Evolutionary conservation across 2,888 invertebrate species (phyloP).

Genomic region (Sarcophaga rosellei): DNA sequence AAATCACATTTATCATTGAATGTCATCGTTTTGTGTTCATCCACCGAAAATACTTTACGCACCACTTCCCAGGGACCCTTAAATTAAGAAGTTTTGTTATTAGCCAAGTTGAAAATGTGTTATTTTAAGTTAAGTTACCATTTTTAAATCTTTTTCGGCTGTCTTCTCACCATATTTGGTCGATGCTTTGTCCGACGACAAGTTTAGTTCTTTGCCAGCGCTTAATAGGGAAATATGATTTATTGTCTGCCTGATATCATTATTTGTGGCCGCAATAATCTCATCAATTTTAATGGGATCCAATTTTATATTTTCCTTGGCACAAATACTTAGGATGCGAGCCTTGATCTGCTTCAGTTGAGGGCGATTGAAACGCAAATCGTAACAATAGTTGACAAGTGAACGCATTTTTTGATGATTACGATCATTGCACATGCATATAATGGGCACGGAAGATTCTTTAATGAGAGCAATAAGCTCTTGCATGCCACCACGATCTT

Average conservation of each 20-base stretch:
- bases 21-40: conserved; percentile 89
- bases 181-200: conserved; percentile 82
- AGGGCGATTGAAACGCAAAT: conserved; percentile 93
- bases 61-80: conserved; percentile 97
- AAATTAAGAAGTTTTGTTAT: conserved; percentile 51
- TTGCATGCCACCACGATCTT: conserved; percentile 98
- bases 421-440: conserved; percentile 99
- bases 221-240: conserved; percentile 94
- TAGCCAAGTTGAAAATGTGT: too few species aligned
- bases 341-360: conserved; percentile 94
- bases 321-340: conserved; percentile 95
- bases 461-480: conserved; percentile 97
- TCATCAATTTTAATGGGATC: conserved; percentile 89
- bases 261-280: conserved; percentile 92
- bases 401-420: conserved; percentile 96
- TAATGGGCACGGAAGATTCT: conserved; percentile 91
- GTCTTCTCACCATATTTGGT: conserved; percentile 82
- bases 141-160: conserved; percentile 90
- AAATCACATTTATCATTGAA: conserved; percentile 92
- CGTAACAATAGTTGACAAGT: conserved; percentile 96
- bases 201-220: conserved; percentile 83
- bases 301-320: conserved; percentile 93
- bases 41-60: conserved; percentile 91
- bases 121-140: conserved; percentile 82
- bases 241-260: conserved; percentile 96